These are phyloP conservation scores for Listronotus bonariensis DNA, from an alignment of 1,140 invertebrate species.

Conservation along the genomic window DNA sequence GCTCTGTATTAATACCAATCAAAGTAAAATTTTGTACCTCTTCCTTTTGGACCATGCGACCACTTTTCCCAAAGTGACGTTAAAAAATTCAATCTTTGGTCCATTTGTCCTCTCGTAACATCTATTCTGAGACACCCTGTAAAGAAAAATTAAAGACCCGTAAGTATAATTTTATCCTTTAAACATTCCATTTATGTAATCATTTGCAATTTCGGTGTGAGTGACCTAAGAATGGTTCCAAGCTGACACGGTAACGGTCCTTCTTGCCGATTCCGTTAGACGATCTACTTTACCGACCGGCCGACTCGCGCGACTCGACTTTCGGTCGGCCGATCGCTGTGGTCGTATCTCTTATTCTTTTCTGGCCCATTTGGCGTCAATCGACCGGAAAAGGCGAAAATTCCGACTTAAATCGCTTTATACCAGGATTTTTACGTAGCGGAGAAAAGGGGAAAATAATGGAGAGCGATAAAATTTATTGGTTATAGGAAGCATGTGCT, in stretches of 20 bases:
- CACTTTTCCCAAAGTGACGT: too few relatives aligned
- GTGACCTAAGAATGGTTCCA: constrained; percentile 10
- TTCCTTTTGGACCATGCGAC: too few relatives aligned
- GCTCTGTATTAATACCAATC: too few relatives aligned
- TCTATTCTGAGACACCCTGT: too few relatives aligned
- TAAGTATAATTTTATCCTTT: too few relatives aligned
- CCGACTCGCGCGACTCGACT: neutral
- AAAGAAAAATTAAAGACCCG: too few relatives aligned
- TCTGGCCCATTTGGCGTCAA: constrained; percentile 17
- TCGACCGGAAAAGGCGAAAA: constrained; percentile 17
- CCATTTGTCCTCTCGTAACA: too few relatives aligned
- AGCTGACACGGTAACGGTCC: constrained; percentile 15
- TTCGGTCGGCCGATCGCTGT: too few relatives aligned
- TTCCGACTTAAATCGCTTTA: constrained; percentile 3
- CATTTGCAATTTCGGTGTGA: neutral
- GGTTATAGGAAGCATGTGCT: neutral
- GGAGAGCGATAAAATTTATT: constrained; percentile 15
- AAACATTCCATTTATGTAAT: constrained; percentile 1
- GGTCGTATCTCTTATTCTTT: constrained; percentile 15
- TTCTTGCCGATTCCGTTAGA: constrained; percentile 13
- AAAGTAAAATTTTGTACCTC: too few relatives aligned
- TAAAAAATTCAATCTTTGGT: too few relatives aligned
- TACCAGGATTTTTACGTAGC: neutral
- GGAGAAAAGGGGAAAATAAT: neutral
- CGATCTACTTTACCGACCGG: constrained; percentile 21